Percentiles rank a stretch among this genome's conserved stretches.
phyloP scores from a whole-genome alignment of 2,113 vertebrate species.

The Triplophysa tibetana region DNA sequence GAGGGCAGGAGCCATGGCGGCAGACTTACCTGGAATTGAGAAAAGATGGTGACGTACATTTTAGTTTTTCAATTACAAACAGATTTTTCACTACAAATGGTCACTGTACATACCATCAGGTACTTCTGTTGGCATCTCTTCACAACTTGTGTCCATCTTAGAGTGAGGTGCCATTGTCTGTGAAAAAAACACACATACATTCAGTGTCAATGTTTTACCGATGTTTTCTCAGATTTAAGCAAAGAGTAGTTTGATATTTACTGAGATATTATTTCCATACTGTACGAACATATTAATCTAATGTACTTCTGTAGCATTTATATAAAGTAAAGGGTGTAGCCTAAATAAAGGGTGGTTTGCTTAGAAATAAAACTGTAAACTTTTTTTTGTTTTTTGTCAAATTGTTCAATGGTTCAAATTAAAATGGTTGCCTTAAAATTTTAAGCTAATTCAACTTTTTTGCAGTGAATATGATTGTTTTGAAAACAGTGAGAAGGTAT shows the following conservation, averaged over 20 bases:
- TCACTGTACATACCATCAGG: conserved; percentile 22
- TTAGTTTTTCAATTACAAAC: no score
- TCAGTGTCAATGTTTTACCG: not conserved
- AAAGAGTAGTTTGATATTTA: not conserved
- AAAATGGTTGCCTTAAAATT: no score
- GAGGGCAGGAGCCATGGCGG: conserved; percentile 68
- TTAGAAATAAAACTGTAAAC: no score
- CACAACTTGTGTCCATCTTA: conserved; percentile 13
- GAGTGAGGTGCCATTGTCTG: conserved; percentile 20
- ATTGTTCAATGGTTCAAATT: no score
- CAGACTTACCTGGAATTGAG: conserved; percentile 51
- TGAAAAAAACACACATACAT: not conserved
- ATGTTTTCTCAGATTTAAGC: not conserved
- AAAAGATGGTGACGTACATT: not conserved
- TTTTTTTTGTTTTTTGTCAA: no score
- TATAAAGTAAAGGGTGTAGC: no score
- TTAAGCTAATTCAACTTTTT: no score
- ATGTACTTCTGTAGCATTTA: no score
- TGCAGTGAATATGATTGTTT: not conserved
- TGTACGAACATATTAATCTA: not conserved
- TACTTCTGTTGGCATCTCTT: not conserved
- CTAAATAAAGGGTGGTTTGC: no score
- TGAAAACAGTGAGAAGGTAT: not conserved
- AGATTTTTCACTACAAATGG: not conserved
- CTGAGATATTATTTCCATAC: not conserved